Base-by-base conservation (phyloP, 2,113 vertebrate species). In the Steatornis caripensis region DNA sequence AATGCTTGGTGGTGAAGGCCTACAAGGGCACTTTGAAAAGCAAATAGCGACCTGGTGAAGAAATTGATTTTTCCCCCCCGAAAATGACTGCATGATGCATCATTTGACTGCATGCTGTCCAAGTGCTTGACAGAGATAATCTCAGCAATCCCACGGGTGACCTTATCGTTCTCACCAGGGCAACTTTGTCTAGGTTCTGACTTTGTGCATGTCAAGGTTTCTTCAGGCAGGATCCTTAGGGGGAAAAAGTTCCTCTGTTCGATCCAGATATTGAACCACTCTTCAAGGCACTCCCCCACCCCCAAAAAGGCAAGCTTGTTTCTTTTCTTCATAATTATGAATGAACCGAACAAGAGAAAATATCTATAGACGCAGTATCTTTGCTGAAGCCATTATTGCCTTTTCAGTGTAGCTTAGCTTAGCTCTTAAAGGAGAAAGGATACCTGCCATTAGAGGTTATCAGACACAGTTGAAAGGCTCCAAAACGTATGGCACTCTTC, bases 1-100 rank as follows among this genome's bases (percentile, higher is more conserved):
- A 99, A 99, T 99, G 98, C 98, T 98, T 96, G 97, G 97, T 98
- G 98, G 98, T 98, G 98, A 98, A 98, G 98, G 98, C 98, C 98
- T 99, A 98, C 99, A 99, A 99, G 99, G 99, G 99, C 99, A 99
- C 99, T 99, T 99, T 99, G 98, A 99, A 99, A 99, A 99, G 98
- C 99, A 99, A 99, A 99, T 98, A 99, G 98, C 98, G 98, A 98
- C 98, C 98, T 98, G 98, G 98, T 98, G 98, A 98, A 98, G 98
- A 98, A 99, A 99, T 99, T 98, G 98, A 99, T 99, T 99, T 98
- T 89, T 90, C 75, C 97, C 97, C 98, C 98, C 98, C 93, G 98
- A 99, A 99, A 98, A 98, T 99, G 98, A 98, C 98, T 98, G 98
- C 98, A 98, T 98, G 99, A 99, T 99, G 99, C 98, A 99, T 99